Evolutionary conservation across 2,113 vertebrate species (phyloP), one percentile per base, ranked within the genome.

Genomic region (Cyprinus carpio): DNA sequence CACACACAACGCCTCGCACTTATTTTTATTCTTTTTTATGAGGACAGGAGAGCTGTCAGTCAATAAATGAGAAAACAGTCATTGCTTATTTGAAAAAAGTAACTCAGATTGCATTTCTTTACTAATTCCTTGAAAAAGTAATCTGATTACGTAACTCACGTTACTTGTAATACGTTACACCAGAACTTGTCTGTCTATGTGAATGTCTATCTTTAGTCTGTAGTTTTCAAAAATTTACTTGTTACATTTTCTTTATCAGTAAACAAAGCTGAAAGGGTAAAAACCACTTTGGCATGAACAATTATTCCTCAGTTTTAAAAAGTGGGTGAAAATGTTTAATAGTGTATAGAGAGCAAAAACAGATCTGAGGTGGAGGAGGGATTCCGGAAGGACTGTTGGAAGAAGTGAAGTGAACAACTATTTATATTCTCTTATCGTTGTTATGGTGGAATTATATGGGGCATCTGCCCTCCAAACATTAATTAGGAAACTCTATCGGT

Each of bases 381-480:
- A n/a, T 43, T 75, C 43, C 23, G 13, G 72, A 75, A 75, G 72
- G 72, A 75, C 72, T 75, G 72, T 16, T 49, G 72, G 69, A 43
- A 75, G 72, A n/a, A 75, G 43, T 75, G 72, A 75, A 18, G 43
- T 51, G 43, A 49, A 75, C 43, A 75, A 51, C 72, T 75, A 75
- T 75, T 51, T 75, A 75, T 51, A 43, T 75, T 16, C 15, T 20
- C 72, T 75, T 75, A 75, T 75, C 72, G 13, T 75, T 27, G 72
- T 60, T 62, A 16, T 79, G 31, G 77, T 79, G 77, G 77, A 79
- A 62, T 40, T 79, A 79, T 13, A n/a, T 25, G 23, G 6, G 6
- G 34, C 34, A 40, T 62, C 29, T 15, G 11, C 76, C 16, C 25
- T 31, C 6, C 11, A 79, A 79, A 37, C 31, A 34, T 58, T 23